These are phyloP conservation scores for Asbolus verrucosus DNA, from an alignment of 1,140 invertebrate genomes.

Conservation along the genomic window DNA sequence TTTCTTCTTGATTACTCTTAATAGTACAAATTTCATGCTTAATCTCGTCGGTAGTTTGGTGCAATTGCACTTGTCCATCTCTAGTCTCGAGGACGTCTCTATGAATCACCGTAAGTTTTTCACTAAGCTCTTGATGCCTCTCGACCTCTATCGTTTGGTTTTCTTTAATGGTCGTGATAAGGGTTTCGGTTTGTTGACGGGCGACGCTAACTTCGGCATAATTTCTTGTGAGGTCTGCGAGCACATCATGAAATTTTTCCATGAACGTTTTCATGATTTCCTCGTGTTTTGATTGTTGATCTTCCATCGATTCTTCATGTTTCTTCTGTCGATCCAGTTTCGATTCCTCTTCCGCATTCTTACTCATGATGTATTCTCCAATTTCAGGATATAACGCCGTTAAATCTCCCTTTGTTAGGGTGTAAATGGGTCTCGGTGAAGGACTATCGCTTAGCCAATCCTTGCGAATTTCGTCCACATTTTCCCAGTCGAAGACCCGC, in stretches of 20 bases:
- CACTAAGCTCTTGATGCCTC: neutral
- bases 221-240: neutral
- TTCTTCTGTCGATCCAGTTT: conserved; percentile 8
- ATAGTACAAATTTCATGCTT: neutral
- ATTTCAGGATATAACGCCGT: neutral
- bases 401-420: neutral
- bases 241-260: neutral
- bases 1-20: conserved; percentile 7
- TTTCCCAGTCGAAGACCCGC: neutral
- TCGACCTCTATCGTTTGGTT: neutral
- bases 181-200: neutral
- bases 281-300: neutral
- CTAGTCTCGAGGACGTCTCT: neutral
- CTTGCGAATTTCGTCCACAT: neutral
- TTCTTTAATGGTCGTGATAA: neutral
- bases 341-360: neutral
- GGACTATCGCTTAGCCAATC: neutral
- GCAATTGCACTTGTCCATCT: neutral
- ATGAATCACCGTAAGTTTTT: neutral
- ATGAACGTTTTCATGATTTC: neutral
- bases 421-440: neutral
- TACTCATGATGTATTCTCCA: conserved; percentile 3
- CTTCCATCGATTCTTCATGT: neutral
- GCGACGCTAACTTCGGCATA: neutral
- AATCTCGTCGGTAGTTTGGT: neutral